Conservation (phyloP, 1,140 invertebrate genomes). For the Drosophila repleta region DNA sequence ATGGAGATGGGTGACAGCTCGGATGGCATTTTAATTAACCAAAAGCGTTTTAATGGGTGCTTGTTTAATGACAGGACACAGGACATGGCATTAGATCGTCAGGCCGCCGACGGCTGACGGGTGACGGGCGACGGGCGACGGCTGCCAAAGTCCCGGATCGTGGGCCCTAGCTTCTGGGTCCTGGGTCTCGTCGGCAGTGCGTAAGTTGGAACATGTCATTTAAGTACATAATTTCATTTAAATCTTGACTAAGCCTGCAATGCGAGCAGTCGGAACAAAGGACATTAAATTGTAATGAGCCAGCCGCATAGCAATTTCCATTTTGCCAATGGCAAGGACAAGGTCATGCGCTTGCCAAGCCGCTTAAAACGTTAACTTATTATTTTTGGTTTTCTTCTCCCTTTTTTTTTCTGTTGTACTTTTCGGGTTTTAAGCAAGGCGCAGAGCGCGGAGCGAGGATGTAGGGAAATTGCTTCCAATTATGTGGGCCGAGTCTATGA, state of each 20-base stretch:
- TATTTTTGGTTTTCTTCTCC: slow-evolving; percentile 36
- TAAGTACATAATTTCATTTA: slow-evolving; percentile 52
- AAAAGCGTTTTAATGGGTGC: slow-evolving; percentile 28
- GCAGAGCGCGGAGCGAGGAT: neutral
- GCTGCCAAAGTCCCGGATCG: too few species aligned
- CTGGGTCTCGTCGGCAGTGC: neutral
- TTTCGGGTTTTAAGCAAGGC: slow-evolving; percentile 1
- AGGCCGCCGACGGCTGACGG: too few species aligned
- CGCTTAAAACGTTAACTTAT: slow-evolving; percentile 77
- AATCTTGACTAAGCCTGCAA: slow-evolving; percentile 66
- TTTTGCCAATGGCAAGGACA: slow-evolving; percentile 43
- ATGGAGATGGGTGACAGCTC: slow-evolving; percentile 27
- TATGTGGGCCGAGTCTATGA: slow-evolving; percentile 49
- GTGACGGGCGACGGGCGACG: too few species aligned
- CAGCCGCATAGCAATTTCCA: slow-evolving; percentile 57
- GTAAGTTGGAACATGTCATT: slow-evolving; percentile 46
- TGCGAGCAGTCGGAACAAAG: slow-evolving; percentile 57
- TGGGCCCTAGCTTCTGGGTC: too few species aligned
- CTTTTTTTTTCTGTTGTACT: slow-evolving; percentile 4
- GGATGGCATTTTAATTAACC: slow-evolving; percentile 49
- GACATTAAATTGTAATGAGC: slow-evolving; percentile 77
- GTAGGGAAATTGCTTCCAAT: slow-evolving; percentile 64
- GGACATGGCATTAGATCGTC: neutral
- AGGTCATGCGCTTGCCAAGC: slow-evolving; percentile 67
- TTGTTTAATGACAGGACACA: slow-evolving; percentile 23